These are phyloP conservation scores for Buceros bicornis DNA, from an alignment of 2,797 vertebrate genomes.

Conservation along the genomic window DNA sequence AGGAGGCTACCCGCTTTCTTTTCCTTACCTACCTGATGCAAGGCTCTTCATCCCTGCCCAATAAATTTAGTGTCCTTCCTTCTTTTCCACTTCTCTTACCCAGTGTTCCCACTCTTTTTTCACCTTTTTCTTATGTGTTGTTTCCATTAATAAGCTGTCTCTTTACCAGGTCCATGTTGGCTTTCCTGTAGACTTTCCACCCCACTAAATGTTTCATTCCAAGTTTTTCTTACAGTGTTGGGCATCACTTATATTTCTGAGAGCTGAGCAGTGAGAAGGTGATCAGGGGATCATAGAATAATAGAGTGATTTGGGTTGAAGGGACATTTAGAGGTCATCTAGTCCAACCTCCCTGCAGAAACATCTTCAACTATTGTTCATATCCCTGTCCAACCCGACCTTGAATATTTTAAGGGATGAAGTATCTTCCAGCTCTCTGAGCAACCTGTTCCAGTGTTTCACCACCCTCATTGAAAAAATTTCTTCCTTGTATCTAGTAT, in stretches of 20 bases:
- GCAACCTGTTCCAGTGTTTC: neutral
- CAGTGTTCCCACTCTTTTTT: neutral
- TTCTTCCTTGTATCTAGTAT: neutral
- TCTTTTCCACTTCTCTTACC: neutral
- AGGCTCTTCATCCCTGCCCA: neutral
- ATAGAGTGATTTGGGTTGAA: neutral
- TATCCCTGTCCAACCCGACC: neutral
- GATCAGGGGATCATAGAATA: neutral
- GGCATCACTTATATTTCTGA: neutral
- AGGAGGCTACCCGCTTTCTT: neutral
- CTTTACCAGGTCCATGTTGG: neutral
- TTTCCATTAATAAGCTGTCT: neutral
- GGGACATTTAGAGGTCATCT: neutral
- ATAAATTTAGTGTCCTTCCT: neutral
- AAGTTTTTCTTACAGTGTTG: neutral
- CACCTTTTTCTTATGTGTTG: neutral
- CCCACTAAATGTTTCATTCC: neutral
- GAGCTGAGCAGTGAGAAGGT: accelerated
- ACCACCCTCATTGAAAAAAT: neutral
- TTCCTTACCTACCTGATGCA: neutral
- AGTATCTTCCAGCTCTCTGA: neutral
- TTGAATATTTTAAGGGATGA: neutral
- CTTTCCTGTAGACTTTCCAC: neutral
- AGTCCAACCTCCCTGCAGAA: neutral
- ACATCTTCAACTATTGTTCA: neutral